Evolutionary conservation across 2,797 vertebrate genomes (phyloP).

Genomic region (Eupleurogrammus muticus): DNA sequence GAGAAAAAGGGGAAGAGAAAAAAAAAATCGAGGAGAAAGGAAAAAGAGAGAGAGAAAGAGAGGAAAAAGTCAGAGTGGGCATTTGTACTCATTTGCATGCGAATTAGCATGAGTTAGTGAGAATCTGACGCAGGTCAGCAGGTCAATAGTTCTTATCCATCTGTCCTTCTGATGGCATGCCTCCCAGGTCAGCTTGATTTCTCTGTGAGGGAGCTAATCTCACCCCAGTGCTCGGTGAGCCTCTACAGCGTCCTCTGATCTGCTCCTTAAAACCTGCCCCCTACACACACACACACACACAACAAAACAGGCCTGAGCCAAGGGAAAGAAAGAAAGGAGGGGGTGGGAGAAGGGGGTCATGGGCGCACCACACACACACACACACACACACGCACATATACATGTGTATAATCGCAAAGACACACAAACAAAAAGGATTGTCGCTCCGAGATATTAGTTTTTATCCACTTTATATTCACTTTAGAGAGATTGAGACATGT

Average conservation of each 20-base stretch:
- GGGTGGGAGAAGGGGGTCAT: conserved; percentile 6
- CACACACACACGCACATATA: conserved; percentile 11
- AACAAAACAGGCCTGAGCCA: conserved; percentile 51
- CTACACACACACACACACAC: conserved; percentile 36
- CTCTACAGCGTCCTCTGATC: conserved; percentile 80
- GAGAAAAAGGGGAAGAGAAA: neutral
- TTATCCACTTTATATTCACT: conserved; percentile 26
- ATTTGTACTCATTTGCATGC: conserved; percentile 78
- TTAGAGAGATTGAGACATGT: conserved; percentile 6
- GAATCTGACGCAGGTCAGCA: conserved; percentile 80
- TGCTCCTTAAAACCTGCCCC: conserved; percentile 75
- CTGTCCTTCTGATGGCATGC: conserved; percentile 84
- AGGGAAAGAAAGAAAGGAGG: conserved; percentile 1
- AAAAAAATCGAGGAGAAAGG: too few relatives aligned
- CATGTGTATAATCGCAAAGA: conserved; percentile 14
- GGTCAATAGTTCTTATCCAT: conserved; percentile 86
- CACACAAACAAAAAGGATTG: conserved; percentile 46
- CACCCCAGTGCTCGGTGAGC: conserved; percentile 78
- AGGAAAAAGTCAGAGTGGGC: conserved; percentile 56
- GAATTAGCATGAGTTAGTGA: conserved; percentile 78
- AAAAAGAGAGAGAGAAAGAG: conserved; percentile 19
- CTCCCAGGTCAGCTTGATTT: conserved; percentile 79
- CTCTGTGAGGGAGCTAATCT: conserved; percentile 81
- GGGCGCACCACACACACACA: conserved; percentile 6
- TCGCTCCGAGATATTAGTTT: conserved; percentile 27